Percentiles rank a stretch among this genome's conserved stretches.
phyloP scores from a whole-genome alignment of 37 sponge, comb jelly and placozoan species.

The Halichondria panicea region DNA sequence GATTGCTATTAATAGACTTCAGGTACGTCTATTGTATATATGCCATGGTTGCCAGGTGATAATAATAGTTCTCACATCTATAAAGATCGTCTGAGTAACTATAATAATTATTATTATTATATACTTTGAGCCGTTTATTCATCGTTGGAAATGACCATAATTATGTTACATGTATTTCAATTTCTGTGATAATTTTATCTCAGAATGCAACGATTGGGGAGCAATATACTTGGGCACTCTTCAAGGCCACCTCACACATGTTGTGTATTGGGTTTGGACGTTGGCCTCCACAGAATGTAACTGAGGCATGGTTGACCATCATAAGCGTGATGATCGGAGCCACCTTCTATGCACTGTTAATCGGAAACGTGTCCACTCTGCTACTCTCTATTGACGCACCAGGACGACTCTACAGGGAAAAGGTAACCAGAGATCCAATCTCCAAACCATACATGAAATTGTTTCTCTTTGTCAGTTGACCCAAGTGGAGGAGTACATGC shows the following conservation, averaged over 20 bases:
- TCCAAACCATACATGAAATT: neutral
- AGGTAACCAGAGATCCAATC: constrained; percentile 17
- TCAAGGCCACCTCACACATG: constrained; percentile 70
- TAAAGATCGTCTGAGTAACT: too few species aligned
- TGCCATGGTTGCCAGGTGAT: too few species aligned
- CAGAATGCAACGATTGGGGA: constrained; percentile 42
- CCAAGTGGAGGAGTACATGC: constrained; percentile 74
- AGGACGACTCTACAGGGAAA: constrained; percentile 60
- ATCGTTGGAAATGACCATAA: neutral
- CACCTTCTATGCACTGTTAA: constrained; percentile 70
- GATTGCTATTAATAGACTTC: constrained; percentile 52
- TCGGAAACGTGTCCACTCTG: constrained; percentile 59
- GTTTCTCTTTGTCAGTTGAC: constrained; percentile 33
- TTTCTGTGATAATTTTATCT: too few species aligned
- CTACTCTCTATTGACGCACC: constrained; percentile 54
- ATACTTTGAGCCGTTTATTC: neutral
- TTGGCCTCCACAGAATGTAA: constrained; percentile 58
- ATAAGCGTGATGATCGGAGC: constrained; percentile 62
- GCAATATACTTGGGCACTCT: constrained; percentile 66
- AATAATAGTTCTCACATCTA: too few species aligned
- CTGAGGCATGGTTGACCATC: constrained; percentile 68
- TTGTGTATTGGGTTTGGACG: constrained; percentile 72
- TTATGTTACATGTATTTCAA: too few species aligned
- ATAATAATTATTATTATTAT: neutral
- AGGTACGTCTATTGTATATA: too few species aligned